phyloP scores from a whole-genome alignment of 1,140 invertebrate genomes.

The Cherax destructor region DNA sequence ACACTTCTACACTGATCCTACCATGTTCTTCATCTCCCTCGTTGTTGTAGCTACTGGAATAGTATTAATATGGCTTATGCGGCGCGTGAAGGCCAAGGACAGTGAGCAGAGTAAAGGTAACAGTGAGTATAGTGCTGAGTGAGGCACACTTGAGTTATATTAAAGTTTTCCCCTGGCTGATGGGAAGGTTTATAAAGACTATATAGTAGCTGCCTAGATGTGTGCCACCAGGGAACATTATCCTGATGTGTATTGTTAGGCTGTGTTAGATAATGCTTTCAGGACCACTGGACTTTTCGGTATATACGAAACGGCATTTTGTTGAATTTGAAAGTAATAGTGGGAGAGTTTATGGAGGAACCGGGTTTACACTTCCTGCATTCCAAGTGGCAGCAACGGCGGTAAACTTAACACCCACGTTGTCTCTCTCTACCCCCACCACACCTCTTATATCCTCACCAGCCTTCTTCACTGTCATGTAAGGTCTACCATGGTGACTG shows the following conservation, averaged over 20 bases:
- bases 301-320: background rate
- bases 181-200: background rate
- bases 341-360: slow-evolving; percentile 10
- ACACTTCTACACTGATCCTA: slow-evolving; percentile 34
- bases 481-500: too few relatives aligned
- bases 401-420: slow-evolving; percentile 13
- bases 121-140: slow-evolving; percentile 8
- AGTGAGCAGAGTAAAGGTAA: background rate
- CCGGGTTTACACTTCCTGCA: slow-evolving; percentile 51
- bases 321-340: background rate
- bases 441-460: background rate
- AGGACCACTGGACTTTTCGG: background rate
- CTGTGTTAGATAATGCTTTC: background rate
- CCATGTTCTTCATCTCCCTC: slow-evolving; percentile 57
- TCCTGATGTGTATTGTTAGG: background rate
- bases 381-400: slow-evolving; percentile 8
- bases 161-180: background rate
- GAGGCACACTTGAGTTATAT: background rate
- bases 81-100: background rate
- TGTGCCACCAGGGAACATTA: background rate
- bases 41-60: slow-evolving; percentile 44
- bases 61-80: slow-evolving; percentile 48
- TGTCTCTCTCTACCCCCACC: background rate
- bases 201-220: background rate
- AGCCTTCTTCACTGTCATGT: background rate